Conservation (phyloP, 2,113 vertebrate species). For the Cinclus mexicanus region DNA sequence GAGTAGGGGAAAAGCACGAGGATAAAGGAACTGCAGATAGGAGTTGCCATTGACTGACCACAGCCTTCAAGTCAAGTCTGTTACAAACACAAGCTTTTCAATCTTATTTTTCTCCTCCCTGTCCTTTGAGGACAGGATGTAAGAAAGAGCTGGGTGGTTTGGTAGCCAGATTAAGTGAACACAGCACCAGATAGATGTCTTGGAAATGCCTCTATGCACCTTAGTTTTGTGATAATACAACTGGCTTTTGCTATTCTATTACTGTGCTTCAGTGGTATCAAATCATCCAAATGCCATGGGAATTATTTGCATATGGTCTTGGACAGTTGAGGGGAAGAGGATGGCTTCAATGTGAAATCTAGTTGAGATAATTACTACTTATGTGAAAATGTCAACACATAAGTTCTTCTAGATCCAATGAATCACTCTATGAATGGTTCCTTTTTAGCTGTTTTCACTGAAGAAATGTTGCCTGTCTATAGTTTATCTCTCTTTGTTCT, state of each 20-base stretch:
- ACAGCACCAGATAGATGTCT: background rate
- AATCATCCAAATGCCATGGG: background rate
- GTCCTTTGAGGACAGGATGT: background rate
- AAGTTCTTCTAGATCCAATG: background rate
- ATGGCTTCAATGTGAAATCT: background rate
- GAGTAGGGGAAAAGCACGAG: fast-evolving
- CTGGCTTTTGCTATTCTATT: background rate
- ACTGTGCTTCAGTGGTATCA: background rate
- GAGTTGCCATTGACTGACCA: background rate
- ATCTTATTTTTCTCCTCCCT: background rate
- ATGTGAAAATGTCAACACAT: background rate
- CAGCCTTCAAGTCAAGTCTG: background rate
- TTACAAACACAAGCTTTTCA: background rate
- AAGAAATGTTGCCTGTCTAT: background rate
- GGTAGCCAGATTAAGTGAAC: background rate
- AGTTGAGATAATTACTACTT: background rate
- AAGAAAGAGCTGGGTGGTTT: background rate
- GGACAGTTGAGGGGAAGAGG: background rate
- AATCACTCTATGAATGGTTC: background rate
- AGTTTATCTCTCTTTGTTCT: background rate
- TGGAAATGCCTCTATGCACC: background rate
- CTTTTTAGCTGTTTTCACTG: background rate
- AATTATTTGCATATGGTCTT: background rate
- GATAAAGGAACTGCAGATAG: background rate
- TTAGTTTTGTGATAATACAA: background rate